Percentiles rank a stretch among this genome's conserved stretches.
Evolutionary conservation across 2,888 invertebrate genomes (phyloP).

Genomic region (Pandemis corylana): DNA sequence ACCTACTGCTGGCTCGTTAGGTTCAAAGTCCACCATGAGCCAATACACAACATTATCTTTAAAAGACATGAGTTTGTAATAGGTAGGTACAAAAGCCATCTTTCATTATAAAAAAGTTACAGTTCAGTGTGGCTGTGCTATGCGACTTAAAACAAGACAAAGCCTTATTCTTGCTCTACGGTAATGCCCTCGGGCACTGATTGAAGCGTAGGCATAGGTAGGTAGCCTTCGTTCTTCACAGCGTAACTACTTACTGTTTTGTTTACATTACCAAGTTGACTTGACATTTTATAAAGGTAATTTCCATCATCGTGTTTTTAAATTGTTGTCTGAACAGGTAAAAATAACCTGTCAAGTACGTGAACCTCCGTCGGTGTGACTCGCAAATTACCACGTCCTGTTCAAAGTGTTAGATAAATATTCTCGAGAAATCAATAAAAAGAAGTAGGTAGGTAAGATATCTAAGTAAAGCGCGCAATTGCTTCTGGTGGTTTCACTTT

Average conservation of each 20-base stretch:
- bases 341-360: constrained; percentile 25
- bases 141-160: constrained; percentile 8
- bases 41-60: background rate
- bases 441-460: constrained; percentile 11
- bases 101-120: constrained; percentile 9
- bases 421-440: background rate
- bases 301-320: constrained; percentile 21
- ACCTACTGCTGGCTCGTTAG: background rate
- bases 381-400: constrained; percentile 35
- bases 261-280: constrained; percentile 16
- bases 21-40: background rate
- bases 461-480: background rate
- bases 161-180: constrained; percentile 20
- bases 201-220: constrained; percentile 14
- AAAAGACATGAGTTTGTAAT: background rate
- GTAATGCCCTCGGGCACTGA: constrained; percentile 28
- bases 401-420: constrained; percentile 15
- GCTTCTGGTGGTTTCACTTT: background rate
- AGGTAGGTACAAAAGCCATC: background rate
- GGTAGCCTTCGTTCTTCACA: constrained; percentile 1
- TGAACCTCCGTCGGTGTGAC: constrained; percentile 15
- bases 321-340: constrained; percentile 18
- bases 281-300: constrained; percentile 22
- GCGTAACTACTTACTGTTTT: constrained; percentile 4
- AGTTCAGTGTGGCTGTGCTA: background rate